Evolutionary conservation across 1,140 invertebrate genomes (phyloP).

Genomic region (Mercenaria mercenaria): DNA sequence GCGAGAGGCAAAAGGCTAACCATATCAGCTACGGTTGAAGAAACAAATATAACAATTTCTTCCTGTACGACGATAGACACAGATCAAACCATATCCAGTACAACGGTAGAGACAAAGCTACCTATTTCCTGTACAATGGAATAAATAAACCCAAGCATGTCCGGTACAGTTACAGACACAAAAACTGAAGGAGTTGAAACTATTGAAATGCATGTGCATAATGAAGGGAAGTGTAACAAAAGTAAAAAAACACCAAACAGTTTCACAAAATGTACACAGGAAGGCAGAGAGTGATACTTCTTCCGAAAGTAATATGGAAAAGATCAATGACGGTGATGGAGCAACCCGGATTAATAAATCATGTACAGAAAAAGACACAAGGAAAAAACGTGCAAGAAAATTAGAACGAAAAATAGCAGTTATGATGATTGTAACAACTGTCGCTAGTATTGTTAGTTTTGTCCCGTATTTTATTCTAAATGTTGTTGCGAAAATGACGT

Average conservation of each 20-base stretch:
- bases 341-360: background rate
- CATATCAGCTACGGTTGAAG: no score
- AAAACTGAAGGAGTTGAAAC: no score
- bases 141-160: no score
- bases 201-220: background rate
- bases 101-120: no score
- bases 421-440: conserved; percentile 6
- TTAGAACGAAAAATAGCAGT: conserved; percentile 11
- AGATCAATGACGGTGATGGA: background rate
- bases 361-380: background rate
- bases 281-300: background rate
- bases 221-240: background rate
- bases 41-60: no score
- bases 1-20: no score
- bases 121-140: no score
- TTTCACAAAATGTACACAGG: background rate
- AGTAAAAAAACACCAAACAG: background rate
- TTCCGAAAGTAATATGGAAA: background rate
- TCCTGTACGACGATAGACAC: no score
- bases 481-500: background rate
- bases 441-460: background rate
- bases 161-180: no score
- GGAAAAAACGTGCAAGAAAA: background rate
- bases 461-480: conserved; percentile 3
- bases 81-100: no score